Evolutionary conservation across 2,113 vertebrate genomes (phyloP), one percentile per base, ranked within the genome.

Genomic region (Myodes glareolus): DNA sequence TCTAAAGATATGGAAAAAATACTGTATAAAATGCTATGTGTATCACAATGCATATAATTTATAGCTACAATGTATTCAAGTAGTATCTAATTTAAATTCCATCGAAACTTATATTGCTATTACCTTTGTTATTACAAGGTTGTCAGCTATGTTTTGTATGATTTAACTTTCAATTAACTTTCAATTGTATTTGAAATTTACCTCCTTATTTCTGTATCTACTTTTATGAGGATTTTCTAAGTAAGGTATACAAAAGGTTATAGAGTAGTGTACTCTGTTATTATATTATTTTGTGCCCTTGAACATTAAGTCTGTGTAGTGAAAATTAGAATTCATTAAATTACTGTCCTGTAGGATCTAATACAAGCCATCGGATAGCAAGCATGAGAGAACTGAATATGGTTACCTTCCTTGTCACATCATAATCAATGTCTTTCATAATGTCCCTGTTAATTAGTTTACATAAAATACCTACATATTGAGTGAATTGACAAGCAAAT

Each of bases 221-320:
- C 65, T 95, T 36, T 91, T 86, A 25, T 63, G 27, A 72, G 50
- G 88, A 70, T 23, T 55, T 4, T 58, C 29, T 36, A 5, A 29
- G 1, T 50, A 31, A 52, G 16, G 1, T 52, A 17, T 72, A 31
- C 16, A 70, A 86, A 52, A 33, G 1, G 11, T 13, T 39, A 14
- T 17, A 39, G 39, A 33, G 16, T 42, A 25, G 23, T 91, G 33
- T 3, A 6, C 17, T 70, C 63, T 7, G 10, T n/a, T 14, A 90
- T 36, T 42, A 67, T 1, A 21, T 78, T 67, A 47, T 33, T 9
- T 76, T 4, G 25, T 29, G 12, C 10, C 25, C 42, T 45, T 27
- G 21, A 5, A 76, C 12, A 2, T 45, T 76, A 45, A 17, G 2
- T 31, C 4, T 0, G 0, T 68, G 50, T 2, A 4, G 0, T 73